These are phyloP conservation scores for Drosophila stalkeri DNA, from an alignment of 2,888 invertebrate genomes.

Conservation along the genomic window DNA sequence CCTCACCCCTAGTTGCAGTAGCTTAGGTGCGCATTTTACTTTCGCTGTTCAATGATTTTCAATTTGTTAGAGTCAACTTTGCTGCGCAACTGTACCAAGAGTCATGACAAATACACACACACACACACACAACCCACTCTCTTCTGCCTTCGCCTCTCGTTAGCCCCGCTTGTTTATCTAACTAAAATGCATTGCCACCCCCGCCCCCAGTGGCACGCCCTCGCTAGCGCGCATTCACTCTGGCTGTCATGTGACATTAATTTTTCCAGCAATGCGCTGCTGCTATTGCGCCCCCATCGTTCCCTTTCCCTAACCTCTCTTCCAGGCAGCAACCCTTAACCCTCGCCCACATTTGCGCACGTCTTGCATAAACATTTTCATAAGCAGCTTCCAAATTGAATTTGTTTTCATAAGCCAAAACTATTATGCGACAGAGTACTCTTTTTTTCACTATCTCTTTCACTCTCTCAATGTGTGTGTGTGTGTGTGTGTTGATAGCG, in stretches of 20 bases:
- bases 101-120: slow-evolving; percentile 39
- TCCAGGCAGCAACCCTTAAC: background rate
- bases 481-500: slow-evolving; percentile 20
- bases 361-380: slow-evolving; percentile 79
- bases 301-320: background rate
- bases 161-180: slow-evolving; percentile 62
- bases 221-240: slow-evolving; percentile 10
- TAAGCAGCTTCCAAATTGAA: slow-evolving; percentile 79
- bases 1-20: slow-evolving; percentile 18
- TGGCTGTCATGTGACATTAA: slow-evolving; percentile 70
- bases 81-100: slow-evolving; percentile 65
- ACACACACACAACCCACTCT: background rate
- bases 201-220: slow-evolving; percentile 42
- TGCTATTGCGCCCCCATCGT: too few relatives aligned
- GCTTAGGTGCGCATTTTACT: slow-evolving; percentile 64
- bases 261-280: slow-evolving; percentile 43
- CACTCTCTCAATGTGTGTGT: slow-evolving; percentile 1
- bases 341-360: slow-evolving; percentile 43
- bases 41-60: slow-evolving; percentile 74
- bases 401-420: slow-evolving; percentile 80
- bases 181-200: slow-evolving; percentile 62
- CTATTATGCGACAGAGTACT: slow-evolving; percentile 67
- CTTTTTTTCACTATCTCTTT: background rate
- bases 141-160: background rate
- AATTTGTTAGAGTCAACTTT: slow-evolving; percentile 75